These are phyloP conservation scores for Phymanthus crucifer DNA, from an alignment of 92 coral and sea anemone species.

Conservation along the genomic window DNA sequence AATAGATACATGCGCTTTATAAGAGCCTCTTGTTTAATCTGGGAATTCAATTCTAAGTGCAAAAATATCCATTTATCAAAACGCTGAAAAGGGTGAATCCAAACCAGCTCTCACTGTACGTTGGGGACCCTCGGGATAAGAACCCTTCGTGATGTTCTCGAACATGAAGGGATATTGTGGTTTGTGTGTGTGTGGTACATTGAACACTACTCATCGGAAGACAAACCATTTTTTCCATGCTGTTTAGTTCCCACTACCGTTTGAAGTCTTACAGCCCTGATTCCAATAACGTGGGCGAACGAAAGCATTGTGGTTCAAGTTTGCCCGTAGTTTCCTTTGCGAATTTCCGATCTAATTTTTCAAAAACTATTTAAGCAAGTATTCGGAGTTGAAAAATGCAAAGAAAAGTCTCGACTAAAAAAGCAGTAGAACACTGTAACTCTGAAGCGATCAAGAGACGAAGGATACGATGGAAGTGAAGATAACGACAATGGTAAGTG, in stretches of 20 bases:
- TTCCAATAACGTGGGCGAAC: slow-evolving; percentile 5
- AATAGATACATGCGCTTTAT: no score
- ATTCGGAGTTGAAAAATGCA: not conserved
- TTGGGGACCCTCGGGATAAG: no score
- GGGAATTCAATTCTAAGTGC: no score
- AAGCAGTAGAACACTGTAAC: not conserved
- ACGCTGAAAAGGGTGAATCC: no score
- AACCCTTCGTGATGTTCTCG: no score
- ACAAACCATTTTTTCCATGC: not conserved
- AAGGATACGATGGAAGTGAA: not conserved
- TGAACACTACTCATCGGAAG: not conserved
- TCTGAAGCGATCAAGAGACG: not conserved
- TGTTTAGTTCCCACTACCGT: not conserved
- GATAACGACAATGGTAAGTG: not conserved
- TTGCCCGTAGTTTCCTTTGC: not conserved
- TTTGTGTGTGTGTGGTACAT: not conserved
- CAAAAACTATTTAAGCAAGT: not conserved
- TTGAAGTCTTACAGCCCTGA: not conserved
- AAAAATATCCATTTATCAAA: no score
- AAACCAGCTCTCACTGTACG: no score
- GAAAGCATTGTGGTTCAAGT: not conserved
- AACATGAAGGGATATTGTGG: not conserved
- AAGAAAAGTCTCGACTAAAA: not conserved
- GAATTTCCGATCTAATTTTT: not conserved
- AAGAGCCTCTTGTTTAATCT: no score